phyloP scores from a whole-genome alignment of 53 echinoderm and acorn worm species.

The Glandiceps talaboti region DNA sequence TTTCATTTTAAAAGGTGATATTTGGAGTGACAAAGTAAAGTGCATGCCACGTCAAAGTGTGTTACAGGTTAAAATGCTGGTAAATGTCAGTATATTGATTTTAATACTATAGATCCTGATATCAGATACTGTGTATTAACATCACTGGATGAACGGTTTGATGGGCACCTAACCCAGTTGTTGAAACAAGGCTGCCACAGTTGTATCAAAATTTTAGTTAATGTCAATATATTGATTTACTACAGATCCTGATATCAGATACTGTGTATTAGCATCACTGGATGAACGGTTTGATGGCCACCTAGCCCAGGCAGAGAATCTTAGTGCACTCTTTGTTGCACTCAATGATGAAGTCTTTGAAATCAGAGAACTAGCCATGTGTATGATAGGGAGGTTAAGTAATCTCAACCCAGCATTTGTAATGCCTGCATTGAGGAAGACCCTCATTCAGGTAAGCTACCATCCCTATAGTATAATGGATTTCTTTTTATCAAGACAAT shows the following conservation, averaged over 20 bases:
- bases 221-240: too few relatives aligned
- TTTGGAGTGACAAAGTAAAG: too few relatives aligned
- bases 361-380: constrained; percentile 95
- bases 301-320: constrained; percentile 91
- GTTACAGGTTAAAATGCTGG: too few relatives aligned
- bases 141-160: constrained; percentile 90
- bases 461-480: too few relatives aligned
- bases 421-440: constrained; percentile 92
- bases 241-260: constrained; percentile 89
- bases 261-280: constrained; percentile 84
- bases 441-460: constrained; percentile 72
- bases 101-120: constrained; percentile 80
- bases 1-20: too few relatives aligned
- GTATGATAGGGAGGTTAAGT: constrained; percentile 88
- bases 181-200: too few relatives aligned
- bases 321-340: constrained; percentile 87
- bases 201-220: too few relatives aligned
- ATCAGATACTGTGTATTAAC: constrained; percentile 90
- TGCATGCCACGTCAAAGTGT: too few relatives aligned
- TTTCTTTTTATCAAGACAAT: too few relatives aligned
- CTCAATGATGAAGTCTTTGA: constrained; percentile 94
- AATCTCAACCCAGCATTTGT: constrained; percentile 95
- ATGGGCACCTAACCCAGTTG: constrained; percentile 91
- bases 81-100: too few relatives aligned
- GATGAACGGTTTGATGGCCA: constrained; percentile 98